Conservation (phyloP, 2,888 invertebrate species). For the Sussaba pulchella region DNA sequence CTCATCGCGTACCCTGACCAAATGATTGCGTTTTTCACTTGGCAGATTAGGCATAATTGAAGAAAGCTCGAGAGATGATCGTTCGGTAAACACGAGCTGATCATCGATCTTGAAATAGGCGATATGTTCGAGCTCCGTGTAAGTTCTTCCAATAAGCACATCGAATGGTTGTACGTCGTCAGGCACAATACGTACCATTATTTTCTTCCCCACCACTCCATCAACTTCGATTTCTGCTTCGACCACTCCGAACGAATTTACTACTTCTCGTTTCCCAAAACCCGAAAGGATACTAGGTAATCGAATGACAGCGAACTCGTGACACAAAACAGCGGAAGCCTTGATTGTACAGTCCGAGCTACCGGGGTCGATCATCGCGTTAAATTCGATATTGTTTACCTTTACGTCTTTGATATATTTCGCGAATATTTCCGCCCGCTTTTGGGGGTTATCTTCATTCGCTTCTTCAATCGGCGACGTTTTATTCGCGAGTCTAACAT, state of each 20-base stretch:
- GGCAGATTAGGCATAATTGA: neutral
- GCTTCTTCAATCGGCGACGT: neutral
- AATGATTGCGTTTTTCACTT: neutral
- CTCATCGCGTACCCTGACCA: neutral
- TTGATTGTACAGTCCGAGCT: slow-evolving; percentile 63
- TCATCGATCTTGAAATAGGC: slow-evolving; percentile 63
- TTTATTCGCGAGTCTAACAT: slow-evolving; percentile 27
- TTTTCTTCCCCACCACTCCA: slow-evolving; percentile 52
- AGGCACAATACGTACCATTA: slow-evolving; percentile 66
- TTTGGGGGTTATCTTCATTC: too few species aligned
- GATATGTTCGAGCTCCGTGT: slow-evolving; percentile 65
- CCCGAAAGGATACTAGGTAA: slow-evolving; percentile 29
- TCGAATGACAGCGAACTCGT: slow-evolving; percentile 29
- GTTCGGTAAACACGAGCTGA: neutral
- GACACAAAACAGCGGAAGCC: slow-evolving; percentile 43
- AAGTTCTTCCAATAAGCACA: slow-evolving; percentile 68
- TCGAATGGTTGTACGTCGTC: slow-evolving; percentile 67
- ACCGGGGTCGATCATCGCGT: slow-evolving; percentile 60
- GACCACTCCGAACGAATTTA: slow-evolving; percentile 50
- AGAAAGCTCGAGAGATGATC: slow-evolving; percentile 8
- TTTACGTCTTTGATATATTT: slow-evolving; percentile 60
- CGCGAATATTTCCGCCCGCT: neutral
- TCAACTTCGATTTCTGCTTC: slow-evolving; percentile 58
- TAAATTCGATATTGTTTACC: slow-evolving; percentile 31
- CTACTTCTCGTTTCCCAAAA: slow-evolving; percentile 47